Conservation (phyloP, 2,888 invertebrate genomes). For the Pyrochroa serraticornis region DNA sequence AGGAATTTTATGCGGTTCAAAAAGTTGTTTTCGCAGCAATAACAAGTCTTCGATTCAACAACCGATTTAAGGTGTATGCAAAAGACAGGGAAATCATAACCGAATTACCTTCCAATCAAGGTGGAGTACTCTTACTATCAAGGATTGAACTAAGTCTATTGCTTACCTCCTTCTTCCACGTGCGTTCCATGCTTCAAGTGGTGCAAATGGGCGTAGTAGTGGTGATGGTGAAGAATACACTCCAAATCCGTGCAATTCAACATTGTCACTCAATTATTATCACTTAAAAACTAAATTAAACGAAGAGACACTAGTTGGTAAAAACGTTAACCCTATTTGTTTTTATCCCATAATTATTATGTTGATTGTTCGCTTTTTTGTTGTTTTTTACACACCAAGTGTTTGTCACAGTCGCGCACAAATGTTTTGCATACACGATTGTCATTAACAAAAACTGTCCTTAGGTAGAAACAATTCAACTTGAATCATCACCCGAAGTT, state of each 20-base stretch:
- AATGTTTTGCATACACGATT: slow-evolving; percentile 14
- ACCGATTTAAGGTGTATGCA: neutral
- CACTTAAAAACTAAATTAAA: neutral
- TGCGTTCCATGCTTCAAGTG: slow-evolving; percentile 68
- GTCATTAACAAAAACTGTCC: slow-evolving; percentile 17
- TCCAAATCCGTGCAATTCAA: slow-evolving; percentile 79
- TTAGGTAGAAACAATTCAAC: slow-evolving; percentile 4
- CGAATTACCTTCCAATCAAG: slow-evolving; percentile 43
- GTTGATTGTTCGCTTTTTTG: slow-evolving; percentile 5
- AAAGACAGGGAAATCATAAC: slow-evolving; percentile 27
- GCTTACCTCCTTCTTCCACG: slow-evolving; percentile 69
- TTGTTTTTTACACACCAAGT: slow-evolving; percentile 19
- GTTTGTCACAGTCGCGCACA: slow-evolving; percentile 18
- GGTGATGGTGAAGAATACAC: slow-evolving; percentile 77
- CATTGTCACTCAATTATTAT: slow-evolving; percentile 59
- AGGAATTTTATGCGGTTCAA: too few relatives aligned
- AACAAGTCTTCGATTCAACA: neutral
- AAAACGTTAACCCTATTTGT: neutral
- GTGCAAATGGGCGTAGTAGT: slow-evolving; percentile 75
- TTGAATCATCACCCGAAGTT: slow-evolving; percentile 13
- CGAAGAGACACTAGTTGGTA: neutral
- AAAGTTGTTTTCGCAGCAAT: neutral
- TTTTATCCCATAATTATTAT: slow-evolving; percentile 24
- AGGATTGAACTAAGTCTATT: slow-evolving; percentile 26
- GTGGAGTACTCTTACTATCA: slow-evolving; percentile 36